Evolutionary conservation across 2,888 invertebrate genomes (phyloP).

Genomic region (Fragum whitleyi): DNA sequence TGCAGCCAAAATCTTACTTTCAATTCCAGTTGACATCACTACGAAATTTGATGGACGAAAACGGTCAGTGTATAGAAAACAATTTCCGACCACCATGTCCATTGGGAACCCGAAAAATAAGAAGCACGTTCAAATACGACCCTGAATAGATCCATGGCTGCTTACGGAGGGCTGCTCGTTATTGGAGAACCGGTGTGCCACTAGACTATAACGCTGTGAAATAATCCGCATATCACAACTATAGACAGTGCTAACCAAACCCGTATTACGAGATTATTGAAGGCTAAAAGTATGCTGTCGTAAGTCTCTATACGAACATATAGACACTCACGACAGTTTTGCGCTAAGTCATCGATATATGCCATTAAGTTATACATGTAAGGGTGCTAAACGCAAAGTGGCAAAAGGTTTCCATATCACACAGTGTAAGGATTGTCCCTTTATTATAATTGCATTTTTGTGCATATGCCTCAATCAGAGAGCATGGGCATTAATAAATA

Average conservation of each 20-base stretch:
- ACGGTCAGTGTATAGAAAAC: constrained; percentile 59
- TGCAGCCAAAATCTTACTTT: too few relatives aligned
- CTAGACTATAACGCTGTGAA: not conserved
- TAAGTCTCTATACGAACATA: too few relatives aligned
- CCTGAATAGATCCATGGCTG: not conserved
- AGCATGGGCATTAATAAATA: too few relatives aligned
- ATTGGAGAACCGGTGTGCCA: not conserved
- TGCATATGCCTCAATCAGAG: too few relatives aligned
- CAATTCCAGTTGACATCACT: constrained; percentile 62
- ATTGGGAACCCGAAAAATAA: constrained; percentile 66
- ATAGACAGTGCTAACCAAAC: not conserved
- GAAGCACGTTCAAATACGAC: constrained; percentile 53
- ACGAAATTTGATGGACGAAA: constrained; percentile 58
- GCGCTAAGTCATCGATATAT: too few relatives aligned
- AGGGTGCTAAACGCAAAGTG: not conserved
- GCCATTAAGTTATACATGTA: too few relatives aligned
- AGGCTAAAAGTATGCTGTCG: not conserved
- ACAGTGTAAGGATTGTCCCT: too few relatives aligned
- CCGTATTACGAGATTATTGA: not conserved
- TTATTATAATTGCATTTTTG: too few relatives aligned
- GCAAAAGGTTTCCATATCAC: too few relatives aligned
- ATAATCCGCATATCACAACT: not conserved
- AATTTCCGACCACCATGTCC: constrained; percentile 72
- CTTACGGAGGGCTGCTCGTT: not conserved
- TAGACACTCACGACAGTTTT: too few relatives aligned